Evolutionary conservation across 1,140 invertebrate species (phyloP).

Genomic region (Lethrus apterus): DNA sequence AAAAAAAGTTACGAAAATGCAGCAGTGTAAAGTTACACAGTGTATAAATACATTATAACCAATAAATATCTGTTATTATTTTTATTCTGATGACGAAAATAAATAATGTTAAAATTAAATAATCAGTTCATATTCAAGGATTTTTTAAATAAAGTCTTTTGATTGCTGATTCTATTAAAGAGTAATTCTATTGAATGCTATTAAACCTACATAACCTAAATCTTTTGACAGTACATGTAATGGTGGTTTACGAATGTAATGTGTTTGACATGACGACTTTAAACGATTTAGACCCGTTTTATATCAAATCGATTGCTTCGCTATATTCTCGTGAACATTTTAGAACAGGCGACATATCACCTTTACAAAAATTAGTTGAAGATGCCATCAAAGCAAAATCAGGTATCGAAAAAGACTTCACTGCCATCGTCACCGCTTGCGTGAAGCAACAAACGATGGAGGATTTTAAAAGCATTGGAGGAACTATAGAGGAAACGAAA

Average conservation of each 20-base stretch:
- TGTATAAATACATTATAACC: too few species aligned
- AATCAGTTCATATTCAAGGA: too few species aligned
- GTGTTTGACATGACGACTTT: constrained; percentile 6
- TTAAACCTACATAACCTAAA: neutral
- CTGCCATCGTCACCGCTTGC: constrained; percentile 27
- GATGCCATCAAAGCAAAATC: constrained; percentile 38
- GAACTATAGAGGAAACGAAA: constrained; percentile 33
- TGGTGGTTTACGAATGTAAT: neutral
- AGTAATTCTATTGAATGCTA: neutral
- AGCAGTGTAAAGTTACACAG: too few species aligned
- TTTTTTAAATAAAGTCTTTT: too few species aligned
- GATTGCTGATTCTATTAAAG: neutral
- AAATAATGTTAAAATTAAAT: too few species aligned
- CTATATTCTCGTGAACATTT: constrained; percentile 34
- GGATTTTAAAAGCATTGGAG: constrained; percentile 19
- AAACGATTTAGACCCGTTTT: constrained; percentile 33
- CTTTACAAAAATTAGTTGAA: constrained; percentile 35
- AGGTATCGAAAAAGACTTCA: constrained; percentile 33
- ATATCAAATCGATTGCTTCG: constrained; percentile 35
- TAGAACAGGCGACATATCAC: constrained; percentile 29
- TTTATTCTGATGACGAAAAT: too few species aligned
- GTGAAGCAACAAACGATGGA: constrained; percentile 30
- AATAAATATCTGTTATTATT: too few species aligned
- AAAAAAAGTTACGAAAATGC: too few species aligned
- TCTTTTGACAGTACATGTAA: too few species aligned